A percentile compares a stretch with the other conserved stretches of the same genome.
Evolutionary conservation across 2,113 vertebrate genomes (phyloP).

Genomic region (Sinocyclocheilus grahami): DNA sequence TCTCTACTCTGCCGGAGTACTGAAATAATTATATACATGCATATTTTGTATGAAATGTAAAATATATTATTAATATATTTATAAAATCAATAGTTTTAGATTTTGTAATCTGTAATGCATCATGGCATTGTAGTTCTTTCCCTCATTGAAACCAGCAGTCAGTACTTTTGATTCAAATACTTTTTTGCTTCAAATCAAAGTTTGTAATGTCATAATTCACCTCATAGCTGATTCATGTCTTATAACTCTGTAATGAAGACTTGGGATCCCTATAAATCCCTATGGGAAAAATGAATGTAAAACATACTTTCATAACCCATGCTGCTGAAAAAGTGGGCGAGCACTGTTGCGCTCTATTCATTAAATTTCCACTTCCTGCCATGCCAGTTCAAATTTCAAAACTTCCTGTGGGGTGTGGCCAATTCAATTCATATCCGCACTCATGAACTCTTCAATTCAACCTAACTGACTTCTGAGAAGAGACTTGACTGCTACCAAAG

Average conservation of each 20-base stretch:
- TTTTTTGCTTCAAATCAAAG: no score
- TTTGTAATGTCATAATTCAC: not conserved
- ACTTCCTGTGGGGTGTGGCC: not conserved
- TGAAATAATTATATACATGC: not conserved
- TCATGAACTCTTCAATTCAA: not conserved
- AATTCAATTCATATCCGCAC: not conserved
- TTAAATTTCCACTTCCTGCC: no score
- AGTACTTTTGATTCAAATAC: no score
- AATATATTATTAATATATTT: not conserved
- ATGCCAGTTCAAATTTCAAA: no score
- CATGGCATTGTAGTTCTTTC: not conserved
- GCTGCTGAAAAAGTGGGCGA: not conserved
- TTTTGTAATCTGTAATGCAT: not conserved
- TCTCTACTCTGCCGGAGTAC: no score
- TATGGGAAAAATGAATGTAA: not conserved
- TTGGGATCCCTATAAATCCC: not conserved
- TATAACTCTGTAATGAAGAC: not conserved
- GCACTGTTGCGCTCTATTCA: no score
- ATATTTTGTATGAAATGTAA: not conserved
- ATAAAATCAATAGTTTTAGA: not conserved
- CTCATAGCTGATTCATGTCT: not conserved
- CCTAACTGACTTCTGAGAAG: constrained; percentile 23
- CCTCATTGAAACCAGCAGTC: not conserved
- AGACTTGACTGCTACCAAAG: constrained; percentile 3
- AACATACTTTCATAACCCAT: not conserved